Percentiles rank a stretch among this genome's conserved stretches.
Evolutionary conservation across 1,140 invertebrate species (phyloP).

Genomic region (Chionoecetes opilio): DNA sequence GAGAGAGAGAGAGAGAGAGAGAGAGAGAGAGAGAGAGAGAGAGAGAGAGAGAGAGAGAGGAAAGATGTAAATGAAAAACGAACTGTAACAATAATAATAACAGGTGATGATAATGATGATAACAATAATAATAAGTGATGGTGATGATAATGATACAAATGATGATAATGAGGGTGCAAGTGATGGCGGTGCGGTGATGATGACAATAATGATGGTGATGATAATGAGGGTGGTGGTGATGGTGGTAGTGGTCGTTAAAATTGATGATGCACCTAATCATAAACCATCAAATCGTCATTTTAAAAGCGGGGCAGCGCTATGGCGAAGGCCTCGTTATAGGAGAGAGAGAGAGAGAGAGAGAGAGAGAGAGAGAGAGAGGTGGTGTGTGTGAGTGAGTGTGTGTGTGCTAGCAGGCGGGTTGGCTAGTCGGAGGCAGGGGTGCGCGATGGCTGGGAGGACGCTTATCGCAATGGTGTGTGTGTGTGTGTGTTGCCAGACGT

Average conservation of each 20-base stretch:
- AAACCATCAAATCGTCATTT: constrained; percentile 77
- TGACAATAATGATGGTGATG: background rate
- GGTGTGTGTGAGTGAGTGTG: background rate
- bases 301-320: constrained; percentile 75
- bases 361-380: constrained; percentile 39
- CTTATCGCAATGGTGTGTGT: constrained; percentile 58
- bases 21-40: too few species aligned
- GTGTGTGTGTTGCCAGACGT: constrained; percentile 31
- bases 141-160: background rate
- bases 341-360: constrained; percentile 32
- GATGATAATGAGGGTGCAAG: background rate
- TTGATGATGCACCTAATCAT: constrained; percentile 78
- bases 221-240: background rate
- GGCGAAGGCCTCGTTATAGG: constrained; percentile 75
- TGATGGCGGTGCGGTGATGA: background rate
- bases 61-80: background rate
- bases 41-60: too few species aligned
- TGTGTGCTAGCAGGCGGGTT: background rate
- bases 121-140: background rate
- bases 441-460: constrained; percentile 56
- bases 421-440: constrained; percentile 58
- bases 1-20: background rate
- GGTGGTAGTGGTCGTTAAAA: constrained; percentile 73
- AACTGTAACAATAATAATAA: background rate
- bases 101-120: background rate